phyloP scores from a whole-genome alignment of 2,888 invertebrate genomes.

The Venusia cambrica region DNA sequence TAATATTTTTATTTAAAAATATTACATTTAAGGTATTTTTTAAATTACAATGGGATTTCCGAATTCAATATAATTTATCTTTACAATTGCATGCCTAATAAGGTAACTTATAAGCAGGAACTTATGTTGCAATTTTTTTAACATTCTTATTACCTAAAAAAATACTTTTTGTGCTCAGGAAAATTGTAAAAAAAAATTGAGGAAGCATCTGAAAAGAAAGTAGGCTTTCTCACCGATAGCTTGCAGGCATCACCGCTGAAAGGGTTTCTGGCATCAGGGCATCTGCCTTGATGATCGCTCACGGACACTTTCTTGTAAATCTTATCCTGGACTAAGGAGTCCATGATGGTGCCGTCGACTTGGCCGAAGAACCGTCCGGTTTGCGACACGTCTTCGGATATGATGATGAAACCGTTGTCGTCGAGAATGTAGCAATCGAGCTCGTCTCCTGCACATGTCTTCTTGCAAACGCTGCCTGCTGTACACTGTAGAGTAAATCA shows the following conservation, averaged over 20 bases:
- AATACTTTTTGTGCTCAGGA: too few species aligned
- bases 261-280: slow-evolving; percentile 85
- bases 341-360: slow-evolving; percentile 96
- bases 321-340: slow-evolving; percentile 93
- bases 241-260: slow-evolving; percentile 77
- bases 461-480: slow-evolving; percentile 85
- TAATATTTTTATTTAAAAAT: too few species aligned
- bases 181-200: too few species aligned
- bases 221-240: slow-evolving; percentile 54
- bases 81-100: too few species aligned
- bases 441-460: slow-evolving; percentile 92
- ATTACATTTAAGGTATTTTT: too few species aligned
- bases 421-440: slow-evolving; percentile 96
- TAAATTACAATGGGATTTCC: too few species aligned
- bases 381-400: slow-evolving; percentile 92
- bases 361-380: slow-evolving; percentile 97
- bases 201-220: too few species aligned
- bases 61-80: too few species aligned
- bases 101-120: too few species aligned
- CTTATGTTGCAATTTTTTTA: too few species aligned
- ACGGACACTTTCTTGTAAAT: slow-evolving; percentile 94
- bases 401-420: slow-evolving; percentile 96
- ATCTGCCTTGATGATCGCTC: slow-evolving; percentile 94
- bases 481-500: slow-evolving; percentile 81
- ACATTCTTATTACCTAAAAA: too few species aligned